Evolutionary conservation across 2,888 invertebrate species (phyloP).

Genomic region (Stratiomys singularior): DNA sequence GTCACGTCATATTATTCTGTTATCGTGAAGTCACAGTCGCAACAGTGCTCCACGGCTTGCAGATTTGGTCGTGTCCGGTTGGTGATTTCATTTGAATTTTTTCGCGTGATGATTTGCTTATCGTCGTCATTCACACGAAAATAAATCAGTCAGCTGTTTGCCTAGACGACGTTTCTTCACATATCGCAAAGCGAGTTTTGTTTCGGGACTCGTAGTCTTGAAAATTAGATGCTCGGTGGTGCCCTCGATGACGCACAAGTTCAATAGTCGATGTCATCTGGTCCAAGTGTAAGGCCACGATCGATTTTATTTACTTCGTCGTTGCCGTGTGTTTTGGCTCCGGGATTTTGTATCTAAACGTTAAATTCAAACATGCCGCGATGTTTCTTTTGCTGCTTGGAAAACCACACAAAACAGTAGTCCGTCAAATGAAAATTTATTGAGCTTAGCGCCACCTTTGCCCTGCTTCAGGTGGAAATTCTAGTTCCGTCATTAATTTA

Average conservation of each 20-base stretch:
- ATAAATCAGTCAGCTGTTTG: conserved; percentile 35
- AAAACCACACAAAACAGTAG: not conserved
- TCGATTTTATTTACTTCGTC: not conserved
- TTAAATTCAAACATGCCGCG: not conserved
- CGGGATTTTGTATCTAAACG: not conserved
- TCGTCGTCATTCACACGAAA: conserved; percentile 14
- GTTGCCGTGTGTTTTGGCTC: not conserved
- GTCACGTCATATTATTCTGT: not conserved
- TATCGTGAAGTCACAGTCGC: not conserved
- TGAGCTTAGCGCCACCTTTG: conserved; percentile 4
- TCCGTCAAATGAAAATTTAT: not conserved
- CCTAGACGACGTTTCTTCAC: not conserved
- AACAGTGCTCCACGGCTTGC: not conserved
- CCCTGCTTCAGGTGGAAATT: conserved; percentile 17
- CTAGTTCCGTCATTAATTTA: conserved; percentile 1
- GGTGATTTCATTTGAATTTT: not conserved
- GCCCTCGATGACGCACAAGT: conserved; percentile 18
- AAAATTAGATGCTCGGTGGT: not conserved
- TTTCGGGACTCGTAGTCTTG: not conserved
- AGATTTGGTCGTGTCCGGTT: not conserved
- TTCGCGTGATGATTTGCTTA: not conserved
- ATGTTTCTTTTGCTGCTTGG: too few relatives aligned
- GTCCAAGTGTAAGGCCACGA: conserved; percentile 36
- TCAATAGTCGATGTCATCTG: conserved; percentile 23
- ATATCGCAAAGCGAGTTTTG: not conserved